phyloP scores from a whole-genome alignment of 2,113 vertebrate genomes.

The Microcebus ravelobensis region DNA sequence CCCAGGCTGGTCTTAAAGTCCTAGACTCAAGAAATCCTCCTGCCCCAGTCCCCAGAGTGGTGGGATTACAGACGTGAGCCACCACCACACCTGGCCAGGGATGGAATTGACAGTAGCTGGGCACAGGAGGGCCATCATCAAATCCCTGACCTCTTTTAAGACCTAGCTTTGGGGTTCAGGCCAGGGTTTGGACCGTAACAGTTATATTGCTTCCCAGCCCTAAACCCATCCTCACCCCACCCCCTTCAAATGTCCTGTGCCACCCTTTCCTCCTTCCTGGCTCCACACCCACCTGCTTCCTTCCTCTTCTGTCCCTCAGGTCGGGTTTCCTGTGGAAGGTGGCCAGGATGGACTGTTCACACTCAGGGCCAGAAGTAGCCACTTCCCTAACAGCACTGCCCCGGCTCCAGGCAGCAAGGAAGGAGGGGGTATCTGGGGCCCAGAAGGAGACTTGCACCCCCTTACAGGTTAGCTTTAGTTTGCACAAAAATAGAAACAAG shows the following conservation, averaged over 20 bases:
- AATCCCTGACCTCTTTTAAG: background rate
- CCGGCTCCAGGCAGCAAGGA: background rate
- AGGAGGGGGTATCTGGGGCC: background rate
- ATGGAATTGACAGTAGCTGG: background rate
- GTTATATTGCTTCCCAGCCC: background rate
- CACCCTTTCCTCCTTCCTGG: conserved; percentile 57
- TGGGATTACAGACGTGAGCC: no score
- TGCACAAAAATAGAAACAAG: background rate
- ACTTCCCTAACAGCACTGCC: background rate
- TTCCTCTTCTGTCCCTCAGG: conserved; percentile 51
- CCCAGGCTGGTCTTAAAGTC: no score
- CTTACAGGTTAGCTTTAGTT: background rate
- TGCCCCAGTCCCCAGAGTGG: no score
- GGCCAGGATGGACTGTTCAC: conserved; percentile 22
- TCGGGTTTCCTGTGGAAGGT: conserved; percentile 70
- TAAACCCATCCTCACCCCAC: no score
- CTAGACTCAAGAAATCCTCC: no score
- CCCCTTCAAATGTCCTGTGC: background rate
- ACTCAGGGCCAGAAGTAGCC: background rate
- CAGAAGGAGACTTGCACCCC: background rate
- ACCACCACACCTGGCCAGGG: no score
- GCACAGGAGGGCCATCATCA: background rate
- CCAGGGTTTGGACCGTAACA: background rate
- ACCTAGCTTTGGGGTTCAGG: background rate
- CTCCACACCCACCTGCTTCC: conserved; percentile 69